phyloP scores from a whole-genome alignment of 2,113 vertebrate genomes.

The Edolisoma coerulescens region DNA sequence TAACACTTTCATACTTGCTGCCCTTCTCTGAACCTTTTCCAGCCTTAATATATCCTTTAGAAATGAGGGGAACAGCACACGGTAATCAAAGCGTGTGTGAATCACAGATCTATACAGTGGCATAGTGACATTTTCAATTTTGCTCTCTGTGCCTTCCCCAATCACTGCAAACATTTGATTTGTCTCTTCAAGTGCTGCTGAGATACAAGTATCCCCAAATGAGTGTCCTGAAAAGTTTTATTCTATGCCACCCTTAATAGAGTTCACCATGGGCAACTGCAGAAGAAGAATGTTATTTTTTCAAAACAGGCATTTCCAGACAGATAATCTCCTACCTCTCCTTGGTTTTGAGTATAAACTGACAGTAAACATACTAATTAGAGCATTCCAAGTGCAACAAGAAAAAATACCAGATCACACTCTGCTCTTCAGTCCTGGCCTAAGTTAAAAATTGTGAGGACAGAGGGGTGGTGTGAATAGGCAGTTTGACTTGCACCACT shows the following conservation, averaged over 20 bases:
- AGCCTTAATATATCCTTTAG: not conserved
- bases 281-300: not conserved
- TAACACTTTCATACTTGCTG: not conserved
- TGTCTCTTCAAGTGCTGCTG: not conserved
- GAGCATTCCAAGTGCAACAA: not conserved
- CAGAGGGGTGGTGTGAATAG: not conserved
- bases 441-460: not conserved
- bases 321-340: not conserved
- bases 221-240: not conserved
- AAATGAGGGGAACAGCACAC: not conserved
- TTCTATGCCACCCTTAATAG: not conserved
- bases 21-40: conserved; percentile 6
- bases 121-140: conserved; percentile 22
- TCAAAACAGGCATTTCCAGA: not conserved
- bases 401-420: not conserved
- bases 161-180: conserved; percentile 4
- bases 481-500: not conserved
- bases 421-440: not conserved
- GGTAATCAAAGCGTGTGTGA: not conserved
- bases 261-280: not conserved
- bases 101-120: not conserved
- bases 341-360: not conserved
- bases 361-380: not conserved
- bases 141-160: not conserved
- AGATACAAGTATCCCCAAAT: conserved; percentile 19